A percentile compares a stretch with the other conserved stretches of the same genome.
These are phyloP conservation scores for Oncorhynchus nerka DNA, from an alignment of 2,113 vertebrate species.

Conservation along the genomic window DNA sequence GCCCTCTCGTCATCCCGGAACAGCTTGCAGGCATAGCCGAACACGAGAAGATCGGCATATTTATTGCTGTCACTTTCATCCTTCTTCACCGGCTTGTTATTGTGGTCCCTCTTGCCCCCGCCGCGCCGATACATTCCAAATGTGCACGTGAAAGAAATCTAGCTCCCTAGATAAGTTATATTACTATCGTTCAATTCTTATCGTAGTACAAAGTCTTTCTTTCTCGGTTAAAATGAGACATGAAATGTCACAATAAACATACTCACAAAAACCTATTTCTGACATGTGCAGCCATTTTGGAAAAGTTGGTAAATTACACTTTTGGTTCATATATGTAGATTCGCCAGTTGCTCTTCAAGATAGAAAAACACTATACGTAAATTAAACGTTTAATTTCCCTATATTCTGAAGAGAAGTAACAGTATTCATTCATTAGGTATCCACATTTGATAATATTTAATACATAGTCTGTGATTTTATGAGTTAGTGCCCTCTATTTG, in stretches of 20 bases:
- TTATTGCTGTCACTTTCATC: conserved; percentile 44
- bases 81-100: conserved; percentile 66
- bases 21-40: conserved; percentile 98
- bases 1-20: conserved; percentile 97
- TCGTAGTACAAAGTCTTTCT: neutral
- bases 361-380: too few relatives aligned
- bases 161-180: neutral
- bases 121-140: conserved; percentile 73
- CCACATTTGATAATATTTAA: too few relatives aligned
- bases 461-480: neutral
- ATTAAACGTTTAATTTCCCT: too few relatives aligned
- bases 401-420: too few relatives aligned
- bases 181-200: neutral
- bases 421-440: too few relatives aligned
- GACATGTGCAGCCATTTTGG: neutral
- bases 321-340: neutral
- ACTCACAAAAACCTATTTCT: neutral
- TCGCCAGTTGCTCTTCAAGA: neutral
- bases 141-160: neutral
- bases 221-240: neutral
- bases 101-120: conserved; percentile 72
- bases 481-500: neutral
- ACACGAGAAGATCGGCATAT: conserved; percentile 89
- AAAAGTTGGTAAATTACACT: neutral
- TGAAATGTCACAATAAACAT: neutral